Evolutionary conservation across 2,113 vertebrate species (phyloP), one percentile per base, ranked within the genome.

Genomic region (Nicator chloris): DNA sequence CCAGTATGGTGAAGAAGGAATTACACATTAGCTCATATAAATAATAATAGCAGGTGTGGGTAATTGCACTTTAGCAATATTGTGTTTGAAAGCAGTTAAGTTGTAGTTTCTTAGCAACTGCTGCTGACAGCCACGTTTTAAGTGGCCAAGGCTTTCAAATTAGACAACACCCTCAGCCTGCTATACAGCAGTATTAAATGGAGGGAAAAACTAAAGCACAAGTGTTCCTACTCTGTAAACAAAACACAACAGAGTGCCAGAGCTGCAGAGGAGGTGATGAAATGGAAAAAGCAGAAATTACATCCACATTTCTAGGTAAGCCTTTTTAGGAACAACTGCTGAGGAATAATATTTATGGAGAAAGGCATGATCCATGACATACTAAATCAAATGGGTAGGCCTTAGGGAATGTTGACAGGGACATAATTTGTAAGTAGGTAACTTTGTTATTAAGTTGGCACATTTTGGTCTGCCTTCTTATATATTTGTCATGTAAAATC

Each of bases 41-140:
- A 93, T 94, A 94, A 96, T 82, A 96, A 95, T 92, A 92, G 86
- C 82, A 97, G 94, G 92, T 96, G 88, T 78, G 95, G 51, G 76
- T 93, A 94, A 95, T 88, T 88, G 72, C 86, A 78, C 82, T 95
- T 90, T 22, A 86, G 71, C 59, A 88, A 56, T 78, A 83, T 47
- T 0, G 6, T 83, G 56, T 92, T 86, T 93, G 86, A 94, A 96
- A 95, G 88, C 64, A 81, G 64, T 93, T 70, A 94, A 86, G 57
- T 95, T 93, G 86, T 86, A 83, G 95, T 96, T 87, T 91, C 96
- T 95, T 96, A 96, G 96, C 94, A 97, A 96, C 96, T 81, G 86
- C 88, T 83, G 72, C 92, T 81, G 75, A 90, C 82, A 83, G 80
- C 56, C 51, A 69, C 5, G 4, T 92, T 90, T 88, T 92, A 88